phyloP scores from a whole-genome alignment of 2,888 invertebrate genomes.

The Melanotus villosus region DNA sequence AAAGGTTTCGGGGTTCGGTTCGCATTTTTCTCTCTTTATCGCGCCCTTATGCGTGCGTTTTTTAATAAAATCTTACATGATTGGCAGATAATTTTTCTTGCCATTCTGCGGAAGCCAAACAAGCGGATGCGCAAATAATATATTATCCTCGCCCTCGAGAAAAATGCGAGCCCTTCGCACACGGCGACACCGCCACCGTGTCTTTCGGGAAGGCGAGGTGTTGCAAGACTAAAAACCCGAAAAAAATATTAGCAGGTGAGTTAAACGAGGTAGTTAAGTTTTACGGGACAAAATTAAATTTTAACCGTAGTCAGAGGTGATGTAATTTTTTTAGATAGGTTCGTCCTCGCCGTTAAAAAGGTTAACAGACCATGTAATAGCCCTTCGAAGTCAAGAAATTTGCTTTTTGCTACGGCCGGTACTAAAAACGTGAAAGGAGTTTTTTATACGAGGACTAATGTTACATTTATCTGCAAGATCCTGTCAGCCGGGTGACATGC shows the following conservation, averaged over 20 bases:
- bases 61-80: conserved; percentile 22
- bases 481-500: conserved; percentile 30
- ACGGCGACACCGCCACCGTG: background rate
- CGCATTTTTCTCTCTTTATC: conserved; percentile 18
- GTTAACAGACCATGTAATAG: conserved; percentile 25
- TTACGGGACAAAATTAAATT: conserved; percentile 5
- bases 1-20: background rate
- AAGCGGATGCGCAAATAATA: conserved; percentile 17
- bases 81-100: conserved; percentile 23
- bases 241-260: conserved; percentile 15
- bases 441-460: conserved; percentile 24
- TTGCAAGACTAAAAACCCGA: background rate
- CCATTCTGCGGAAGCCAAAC: conserved; percentile 19
- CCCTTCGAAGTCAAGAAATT: conserved; percentile 26
- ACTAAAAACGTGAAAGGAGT: conserved; percentile 9
- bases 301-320: background rate
- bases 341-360: conserved; percentile 20
- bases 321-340: conserved; percentile 6
- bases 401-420: conserved; percentile 9
- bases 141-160: conserved; percentile 7
- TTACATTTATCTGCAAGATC: conserved; percentile 30
- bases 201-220: background rate
- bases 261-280: background rate
- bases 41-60: conserved; percentile 14
- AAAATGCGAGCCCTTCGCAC: background rate